Base-by-base conservation (phyloP, 2,113 vertebrate species). In the Conger conger region DNA sequence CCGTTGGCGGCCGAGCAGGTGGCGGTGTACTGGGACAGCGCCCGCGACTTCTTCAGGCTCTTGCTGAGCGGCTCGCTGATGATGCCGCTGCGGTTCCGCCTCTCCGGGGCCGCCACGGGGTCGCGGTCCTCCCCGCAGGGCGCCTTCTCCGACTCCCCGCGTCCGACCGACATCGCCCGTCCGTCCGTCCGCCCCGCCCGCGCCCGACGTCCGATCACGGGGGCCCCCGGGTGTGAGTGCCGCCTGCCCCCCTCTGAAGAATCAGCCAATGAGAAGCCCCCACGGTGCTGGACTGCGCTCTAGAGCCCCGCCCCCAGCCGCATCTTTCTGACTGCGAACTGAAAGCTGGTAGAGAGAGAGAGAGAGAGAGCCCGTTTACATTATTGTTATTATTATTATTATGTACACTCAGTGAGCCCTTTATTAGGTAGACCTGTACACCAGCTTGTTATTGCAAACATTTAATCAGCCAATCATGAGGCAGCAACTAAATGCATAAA, bases 21-120 rank as follows among this genome's bases (percentile, higher is more conserved):
- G 82, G 96, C 96, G 81, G 96, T 96, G 83, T 98, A 98, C 94
- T 99, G 97, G 87, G 97, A 98, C 90, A 99, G 97, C 9, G 96
- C 95, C 89, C 98, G 96, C 88, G 98, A 97, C 92, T 97, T 97
- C 92, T 97, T 98, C 88, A 99, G 96, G 94, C 97, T 98, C 92
- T 97, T 98, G 91, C 97, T 98, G 93, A 99, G 96, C 73, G 98
- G 98, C 94, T 97, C 97, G 27, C 97, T 98, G 94, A 98, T 98
- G 95, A 99, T 99, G 91, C 97, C 98, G 57, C 96, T 96, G 88
- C 96, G 96, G 95, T 97, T 99, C 91, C 97, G 95, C 88, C 97
- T 95, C 92, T 98, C 97, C 0, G 96, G 96, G 88, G 96, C 89
- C 0, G 96, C 89, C 0, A 96, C 96, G 27, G 96, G 90, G 53